Evolutionary conservation across 2,888 invertebrate species (phyloP), one percentile per base, ranked within the genome.

Genomic region (Pammene fasciana): DNA sequence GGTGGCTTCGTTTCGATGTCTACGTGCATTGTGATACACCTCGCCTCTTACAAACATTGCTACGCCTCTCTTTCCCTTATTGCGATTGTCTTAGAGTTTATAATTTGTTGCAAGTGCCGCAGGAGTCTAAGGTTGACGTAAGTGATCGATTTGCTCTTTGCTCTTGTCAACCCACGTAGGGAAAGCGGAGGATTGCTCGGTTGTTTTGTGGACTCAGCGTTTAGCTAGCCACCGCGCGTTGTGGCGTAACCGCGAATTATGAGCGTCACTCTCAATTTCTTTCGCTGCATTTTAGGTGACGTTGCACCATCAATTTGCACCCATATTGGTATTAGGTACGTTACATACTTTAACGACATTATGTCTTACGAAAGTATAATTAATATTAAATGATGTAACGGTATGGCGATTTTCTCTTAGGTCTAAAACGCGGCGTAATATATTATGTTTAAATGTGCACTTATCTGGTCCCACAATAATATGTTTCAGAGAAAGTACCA

Each of bases 181-280:
- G 90, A 91, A 90, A 91, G 90, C 86, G 81, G 76, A 76, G 81
- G 81, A 81, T 81, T 72, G 78, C 72, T 79, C 54, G 73, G 75
- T 72, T 78, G 82, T 81, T 80, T 78, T 81, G 83, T 86, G 85
- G 79, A 82, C 80, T 81, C 79, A 82, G 75, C 79, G 79, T 77
- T 85, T 86, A 85, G 82, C 77, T 80, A 80, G 72, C 72, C 77
- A 76, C 79, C 77, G 75, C 73, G 78, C 75, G 78, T 34, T 34
- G 77, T 87, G 84, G 82, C 88, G 89, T 86, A 86, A 86, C 81
- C 75, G 72, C 78, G 78, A 86, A 86, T 83, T 81, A 82, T 82
- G 78, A 80, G 73, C 71, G 77, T 76, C 86, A 89, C 89, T 89
- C 85, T 88, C 83, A 81, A 80, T 89, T 90, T 90, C 88, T 86